Evolutionary conservation across 2,797 vertebrate genomes (phyloP).

Genomic region (Poeciliopsis paucimaculata): DNA sequence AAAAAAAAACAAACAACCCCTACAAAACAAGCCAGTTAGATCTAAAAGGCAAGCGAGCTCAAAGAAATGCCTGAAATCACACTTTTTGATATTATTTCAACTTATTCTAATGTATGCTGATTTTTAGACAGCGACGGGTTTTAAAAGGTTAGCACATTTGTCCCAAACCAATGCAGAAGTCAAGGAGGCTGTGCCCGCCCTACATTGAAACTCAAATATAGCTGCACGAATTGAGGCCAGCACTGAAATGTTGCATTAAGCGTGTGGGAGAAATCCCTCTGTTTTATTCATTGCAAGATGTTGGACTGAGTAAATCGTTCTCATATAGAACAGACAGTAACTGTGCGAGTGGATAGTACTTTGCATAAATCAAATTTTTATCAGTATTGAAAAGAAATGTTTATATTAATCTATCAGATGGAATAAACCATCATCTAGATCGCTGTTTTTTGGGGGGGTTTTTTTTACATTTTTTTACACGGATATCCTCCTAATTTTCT

Average conservation of each 20-base stretch:
- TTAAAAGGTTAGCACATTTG: conserved; percentile 60
- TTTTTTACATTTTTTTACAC: not conserved
- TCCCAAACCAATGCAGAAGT: conserved; percentile 52
- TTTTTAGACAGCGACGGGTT: conserved; percentile 39
- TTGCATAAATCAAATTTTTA: not conserved
- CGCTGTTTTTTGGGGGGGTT: not conserved
- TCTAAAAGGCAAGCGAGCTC: conserved; percentile 29
- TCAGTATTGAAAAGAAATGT: not conserved
- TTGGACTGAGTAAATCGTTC: conserved; percentile 14
- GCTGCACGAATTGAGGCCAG: conserved; percentile 74
- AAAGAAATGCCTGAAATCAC: conserved; percentile 25
- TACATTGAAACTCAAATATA: conserved; percentile 76
- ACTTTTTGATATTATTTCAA: conserved; percentile 20
- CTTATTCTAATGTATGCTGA: not conserved
- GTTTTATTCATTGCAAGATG: conserved; percentile 43
- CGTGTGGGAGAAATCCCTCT: conserved; percentile 45
- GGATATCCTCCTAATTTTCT: not conserved
- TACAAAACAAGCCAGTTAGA: conserved; percentile 7
- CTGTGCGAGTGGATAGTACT: conserved; percentile 1
- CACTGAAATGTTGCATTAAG: conserved; percentile 57
- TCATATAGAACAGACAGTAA: conserved; percentile 20
- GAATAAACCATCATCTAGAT: conserved; percentile 31
- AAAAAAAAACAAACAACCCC: not conserved
- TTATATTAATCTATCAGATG: not conserved
- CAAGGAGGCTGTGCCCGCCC: conserved; percentile 64